Evolutionary conservation across 2,888 invertebrate species (phyloP), one percentile per base, ranked within the genome.

Genomic region (Hirtodrosophila histrioides): DNA sequence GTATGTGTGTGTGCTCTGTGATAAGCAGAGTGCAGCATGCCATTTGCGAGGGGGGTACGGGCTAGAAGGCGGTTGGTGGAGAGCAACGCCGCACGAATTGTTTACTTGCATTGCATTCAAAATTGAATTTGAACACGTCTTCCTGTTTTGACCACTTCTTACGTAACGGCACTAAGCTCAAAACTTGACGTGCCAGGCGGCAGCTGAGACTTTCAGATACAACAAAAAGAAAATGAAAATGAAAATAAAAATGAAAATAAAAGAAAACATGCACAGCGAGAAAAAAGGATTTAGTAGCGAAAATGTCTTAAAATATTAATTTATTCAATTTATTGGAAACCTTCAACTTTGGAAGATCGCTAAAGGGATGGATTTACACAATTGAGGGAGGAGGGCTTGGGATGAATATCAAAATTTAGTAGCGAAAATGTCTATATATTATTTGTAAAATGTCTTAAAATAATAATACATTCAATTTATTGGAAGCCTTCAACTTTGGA

Each of bases 41-140:
- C 71, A 37, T 54, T 36, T 54, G 33, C 11, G 37, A 27, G 1
- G 12, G 12, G 12, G 23, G 24, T 1, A 0, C 7, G 2, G 35
- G 7, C 7, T 4, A 17, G 33, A 24, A 12, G n/a, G 9, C 31
- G 5, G 29, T 7, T 12, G n/a, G n/a, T 8, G 39, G 10, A 11
- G 17, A 23, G 50, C 55, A 49, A 39, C 17, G 49, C 40, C 31
- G 55, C 53, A 67, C 57, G 69, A 58, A 56, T 44, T 41, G 53
- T 69, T 68, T 45, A 56, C 39, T 68, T 44, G 55, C 50, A 58
- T 37, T 76, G 51, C 62, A 68, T 74, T 64, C 43, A 49, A 73
- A 69, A 64, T 50, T 66, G 73, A 84, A 78, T 81, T 78, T 81
- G 65, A 73, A 81, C 81, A 81, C 81, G 81, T 81, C 81, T 84